A percentile compares a stretch with the other conserved stretches of the same genome.
phyloP scores from a whole-genome alignment of 2,888 invertebrate species.

The Idaea dimidiata region DNA sequence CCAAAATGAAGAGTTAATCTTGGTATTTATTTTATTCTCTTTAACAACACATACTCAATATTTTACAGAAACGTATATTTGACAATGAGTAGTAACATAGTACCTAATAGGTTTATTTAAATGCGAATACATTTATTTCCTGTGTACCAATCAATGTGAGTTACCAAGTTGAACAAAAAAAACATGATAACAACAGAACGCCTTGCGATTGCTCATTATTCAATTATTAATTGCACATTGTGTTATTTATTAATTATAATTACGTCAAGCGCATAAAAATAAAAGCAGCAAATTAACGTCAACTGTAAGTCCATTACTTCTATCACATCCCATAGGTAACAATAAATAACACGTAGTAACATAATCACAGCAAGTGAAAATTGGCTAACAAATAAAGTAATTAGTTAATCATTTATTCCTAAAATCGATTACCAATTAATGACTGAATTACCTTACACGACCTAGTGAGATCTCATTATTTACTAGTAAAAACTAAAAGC shows the following conservation, averaged over 20 bases:
- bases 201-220: slow-evolving; percentile 39
- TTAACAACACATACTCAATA: slow-evolving; percentile 82
- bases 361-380: slow-evolving; percentile 79
- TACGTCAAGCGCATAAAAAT: slow-evolving; percentile 52
- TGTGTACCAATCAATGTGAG: slow-evolving; percentile 55
- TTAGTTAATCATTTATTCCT: slow-evolving; percentile 58
- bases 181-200: slow-evolving; percentile 39
- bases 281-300: slow-evolving; percentile 68
- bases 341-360: slow-evolving; percentile 76
- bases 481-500: slow-evolving; percentile 72
- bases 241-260: slow-evolving; percentile 20
- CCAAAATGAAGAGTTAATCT: slow-evolving; percentile 49
- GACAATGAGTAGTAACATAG: slow-evolving; percentile 79
- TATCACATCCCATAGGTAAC: slow-evolving; percentile 76
- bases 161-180: slow-evolving; percentile 38
- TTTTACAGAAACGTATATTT: slow-evolving; percentile 80
- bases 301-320: slow-evolving; percentile 61
- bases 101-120: slow-evolving; percentile 68
- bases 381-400: slow-evolving; percentile 78
- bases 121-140: slow-evolving; percentile 71
- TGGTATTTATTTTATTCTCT: slow-evolving; percentile 80
- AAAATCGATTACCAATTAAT: slow-evolving; percentile 77
- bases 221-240: slow-evolving; percentile 49
- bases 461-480: slow-evolving; percentile 78
- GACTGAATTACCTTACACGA: slow-evolving; percentile 78